Base-by-base conservation (phyloP, 2,797 vertebrate species). In the Sebastes trivittatus region DNA sequence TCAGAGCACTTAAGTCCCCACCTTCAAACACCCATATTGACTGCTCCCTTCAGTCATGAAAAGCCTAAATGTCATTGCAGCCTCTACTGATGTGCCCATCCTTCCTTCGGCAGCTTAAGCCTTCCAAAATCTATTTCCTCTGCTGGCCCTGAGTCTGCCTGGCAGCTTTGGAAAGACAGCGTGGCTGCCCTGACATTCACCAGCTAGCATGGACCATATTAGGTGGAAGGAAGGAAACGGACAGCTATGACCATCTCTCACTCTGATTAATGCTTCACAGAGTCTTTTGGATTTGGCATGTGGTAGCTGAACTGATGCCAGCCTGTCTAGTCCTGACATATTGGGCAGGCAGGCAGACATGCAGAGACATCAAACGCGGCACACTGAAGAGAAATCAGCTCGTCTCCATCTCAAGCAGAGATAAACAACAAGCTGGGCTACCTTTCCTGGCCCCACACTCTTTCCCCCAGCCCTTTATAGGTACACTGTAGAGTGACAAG, bases 211-310 rank as follows among this genome's bases (percentile, higher is more conserved):
- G 65, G 75, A 75, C 81, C 73, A 71, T 81, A 89, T 87, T 72
- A 83, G 75, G 76, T 68, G 72, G 81, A 81, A 34, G 81, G 77
- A 82, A 75, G 75, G 77, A 87, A 90, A 78, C 61, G 0, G 64
- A 77, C 87, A 46, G 77, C 65, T 80, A 67, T 74, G 77, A 70
- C 81, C 84, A 87, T 82, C 87, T 81, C 72, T 89, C 75, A 62
- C 77, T 89, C 81, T 69, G 82, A 89, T 91, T 91, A 91, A 84
- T 86, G 75, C 80, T 89, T 85, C 75, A 85, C 73, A 82, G 86
- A 86, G 58, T 66, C 74, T 83, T 85, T 78, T 77, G 75, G 76
- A 90, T 89, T 90, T 91, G 88, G 88, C 89, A 71, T 83, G 75
- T 79, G 82, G 56, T 49, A 6, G 79, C 75, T 83, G 78, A 86